A percentile compares a stretch with the other conserved stretches of the same genome.
phyloP scores from a whole-genome alignment of 1,140 invertebrate genomes.

The Hyles euphorbiae region DNA sequence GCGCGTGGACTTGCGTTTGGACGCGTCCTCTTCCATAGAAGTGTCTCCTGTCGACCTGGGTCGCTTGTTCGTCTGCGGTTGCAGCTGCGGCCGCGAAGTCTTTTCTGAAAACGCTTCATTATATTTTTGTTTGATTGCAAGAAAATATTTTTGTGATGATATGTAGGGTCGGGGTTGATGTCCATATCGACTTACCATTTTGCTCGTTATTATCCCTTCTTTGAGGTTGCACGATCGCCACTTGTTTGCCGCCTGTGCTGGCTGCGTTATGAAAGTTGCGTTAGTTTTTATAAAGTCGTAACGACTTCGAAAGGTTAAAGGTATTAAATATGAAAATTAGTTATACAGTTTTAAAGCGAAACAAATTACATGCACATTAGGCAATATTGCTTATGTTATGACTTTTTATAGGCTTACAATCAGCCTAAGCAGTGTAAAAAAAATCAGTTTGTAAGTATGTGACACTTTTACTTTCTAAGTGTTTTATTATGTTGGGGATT shows the following conservation, averaged over 20 bases:
- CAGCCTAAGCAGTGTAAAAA: too few species aligned
- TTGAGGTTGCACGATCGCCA: conserved; percentile 63
- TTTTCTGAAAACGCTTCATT: conserved; percentile 3
- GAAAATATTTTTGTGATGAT: background rate
- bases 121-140: background rate
- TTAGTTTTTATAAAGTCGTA: too few species aligned
- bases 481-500: too few species aligned
- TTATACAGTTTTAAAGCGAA: too few species aligned
- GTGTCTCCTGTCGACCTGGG: conserved; percentile 4
- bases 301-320: too few species aligned
- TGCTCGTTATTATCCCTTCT: conserved; percentile 39
- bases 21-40: conserved; percentile 7
- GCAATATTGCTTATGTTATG: too few species aligned
- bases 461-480: too few species aligned
- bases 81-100: background rate
- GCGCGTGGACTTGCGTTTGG: conserved; percentile 10
- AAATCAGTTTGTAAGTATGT: too few species aligned
- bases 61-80: conserved; percentile 9
- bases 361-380: too few species aligned
- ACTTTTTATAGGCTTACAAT: too few species aligned
- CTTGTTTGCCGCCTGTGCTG: conserved; percentile 47
- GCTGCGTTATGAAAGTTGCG: conserved; percentile 5
- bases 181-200: conserved; percentile 27
- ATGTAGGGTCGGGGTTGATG: background rate
- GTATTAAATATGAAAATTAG: too few species aligned